Base-by-base conservation (phyloP, 2,797 vertebrate species). In the Perdix hodgsoniae region DNA sequence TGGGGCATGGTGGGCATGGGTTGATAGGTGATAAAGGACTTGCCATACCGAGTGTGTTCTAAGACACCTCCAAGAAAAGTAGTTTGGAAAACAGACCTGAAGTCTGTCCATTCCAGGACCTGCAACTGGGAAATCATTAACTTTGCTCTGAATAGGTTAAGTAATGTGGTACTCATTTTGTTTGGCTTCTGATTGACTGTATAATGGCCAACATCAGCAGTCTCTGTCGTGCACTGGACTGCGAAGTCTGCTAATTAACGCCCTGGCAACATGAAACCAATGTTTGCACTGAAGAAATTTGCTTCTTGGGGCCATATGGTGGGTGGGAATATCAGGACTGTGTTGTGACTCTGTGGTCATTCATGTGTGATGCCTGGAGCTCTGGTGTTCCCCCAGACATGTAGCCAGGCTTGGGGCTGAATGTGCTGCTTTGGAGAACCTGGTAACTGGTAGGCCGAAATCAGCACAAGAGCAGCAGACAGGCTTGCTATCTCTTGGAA, bases 361-460 rank as follows among this genome's bases (percentile, higher is more conserved):
- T 94, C 91, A 64, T 70, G 85, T 94, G 94, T 66, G 86, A 88
- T 76, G 91, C 91, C 90, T 92, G 93, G 94, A 94, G 83, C 47
- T 90, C 83, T 61, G 60, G 56, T 78, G 93, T 96, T 96, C 94
- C 88, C 93, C 90, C 92, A 94, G 94, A 92, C 26, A 13, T 88
- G 85, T 91, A 72, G 91, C 86, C 86, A 94, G 91, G 67, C 80
- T 82, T 60, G 70, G 39, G 74, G 83, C 91, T 87, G 89, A 94
- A 64, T 80, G 83, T 78, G 87, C 80, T 83, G 78, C 93, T 86
- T 91, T 4, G n/a, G 77, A 84, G 80, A 88, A 90, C 86, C 88
- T 95, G 92, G 92, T 88, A 84, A 73, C 93, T 86, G 93, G 94
- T 91, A 95, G 96, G 94, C 93, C 94, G 94, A 73, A 95, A 92